These are phyloP conservation scores for Natator depressus DNA, from an alignment of 2,113 vertebrate genomes.

Conservation along the genomic window DNA sequence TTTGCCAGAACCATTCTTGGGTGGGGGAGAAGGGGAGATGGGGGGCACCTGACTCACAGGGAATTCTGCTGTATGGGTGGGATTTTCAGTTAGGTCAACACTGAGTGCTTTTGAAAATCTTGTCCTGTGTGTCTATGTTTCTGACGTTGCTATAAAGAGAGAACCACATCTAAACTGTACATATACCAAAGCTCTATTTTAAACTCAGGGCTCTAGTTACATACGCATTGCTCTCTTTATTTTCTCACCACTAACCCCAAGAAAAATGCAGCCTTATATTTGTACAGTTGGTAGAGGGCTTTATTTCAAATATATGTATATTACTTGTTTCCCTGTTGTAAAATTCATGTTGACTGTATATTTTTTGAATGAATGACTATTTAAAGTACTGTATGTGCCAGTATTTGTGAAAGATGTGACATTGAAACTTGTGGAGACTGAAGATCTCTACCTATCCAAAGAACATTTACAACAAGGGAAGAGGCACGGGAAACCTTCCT, in stretches of 20 bases:
- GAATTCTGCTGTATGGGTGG: background rate
- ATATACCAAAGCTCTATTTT: background rate
- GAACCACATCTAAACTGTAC: background rate
- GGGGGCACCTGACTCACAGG: background rate
- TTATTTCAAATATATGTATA: background rate
- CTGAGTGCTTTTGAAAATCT: constrained; percentile 6
- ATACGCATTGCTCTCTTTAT: background rate
- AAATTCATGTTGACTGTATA: background rate
- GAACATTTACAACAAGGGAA: background rate
- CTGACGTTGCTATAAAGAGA: constrained; percentile 12
- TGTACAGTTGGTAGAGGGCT: background rate
- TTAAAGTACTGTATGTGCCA: background rate
- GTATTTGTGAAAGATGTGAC: fast-evolving
- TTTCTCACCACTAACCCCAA: constrained; percentile 46
- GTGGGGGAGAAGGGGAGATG: background rate
- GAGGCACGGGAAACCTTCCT: background rate
- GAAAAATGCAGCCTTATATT: constrained; percentile 34
- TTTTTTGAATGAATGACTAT: background rate
- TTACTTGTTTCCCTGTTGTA: constrained; percentile 27
- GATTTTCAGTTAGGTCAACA: background rate
- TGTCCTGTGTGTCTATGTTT: background rate
- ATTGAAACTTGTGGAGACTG: background rate
- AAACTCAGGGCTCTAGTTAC: background rate
- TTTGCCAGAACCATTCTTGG: background rate
- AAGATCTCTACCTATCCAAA: background rate